phyloP scores from a whole-genome alignment of 2,888 invertebrate species.

The Perithous albicinctus region DNA sequence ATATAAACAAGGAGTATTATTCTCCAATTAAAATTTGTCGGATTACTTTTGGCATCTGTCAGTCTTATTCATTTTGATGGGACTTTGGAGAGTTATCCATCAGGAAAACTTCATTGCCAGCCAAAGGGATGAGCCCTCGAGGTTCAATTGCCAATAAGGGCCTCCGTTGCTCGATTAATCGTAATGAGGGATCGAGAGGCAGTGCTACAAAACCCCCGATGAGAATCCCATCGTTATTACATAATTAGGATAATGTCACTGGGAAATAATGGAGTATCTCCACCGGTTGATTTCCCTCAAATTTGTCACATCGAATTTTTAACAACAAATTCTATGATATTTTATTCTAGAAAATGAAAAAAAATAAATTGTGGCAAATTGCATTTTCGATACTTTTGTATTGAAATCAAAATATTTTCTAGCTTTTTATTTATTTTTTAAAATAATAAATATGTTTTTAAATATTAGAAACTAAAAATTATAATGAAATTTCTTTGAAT shows the following conservation, averaged over 20 bases:
- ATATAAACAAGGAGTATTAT: constrained; percentile 35
- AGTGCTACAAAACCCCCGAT: constrained; percentile 73
- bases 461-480: no score
- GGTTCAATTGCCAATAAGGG: constrained; percentile 78
- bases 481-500: no score
- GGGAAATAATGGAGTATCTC: constrained; percentile 6
- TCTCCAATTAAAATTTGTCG: constrained; percentile 65
- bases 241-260: constrained; percentile 78
- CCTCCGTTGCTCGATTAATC: constrained; percentile 80
- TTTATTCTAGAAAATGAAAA: not conserved
- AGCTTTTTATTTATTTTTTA: no score
- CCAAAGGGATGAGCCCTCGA: constrained; percentile 62
- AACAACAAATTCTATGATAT: not conserved
- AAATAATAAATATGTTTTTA: no score
- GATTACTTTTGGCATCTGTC: constrained; percentile 56
- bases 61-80: constrained; percentile 37
- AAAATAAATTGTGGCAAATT: not conserved
- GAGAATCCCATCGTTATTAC: constrained; percentile 80
- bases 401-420: no score
- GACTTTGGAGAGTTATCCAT: constrained; percentile 28
- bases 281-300: not conserved
- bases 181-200: constrained; percentile 58
- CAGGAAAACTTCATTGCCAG: constrained; percentile 55
- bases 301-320: not conserved
- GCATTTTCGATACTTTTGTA: no score